A percentile compares a stretch with the other conserved stretches of the same genome.
Evolutionary conservation across 2,797 vertebrate genomes (phyloP).

Genomic region (Sandelia bainsii): DNA sequence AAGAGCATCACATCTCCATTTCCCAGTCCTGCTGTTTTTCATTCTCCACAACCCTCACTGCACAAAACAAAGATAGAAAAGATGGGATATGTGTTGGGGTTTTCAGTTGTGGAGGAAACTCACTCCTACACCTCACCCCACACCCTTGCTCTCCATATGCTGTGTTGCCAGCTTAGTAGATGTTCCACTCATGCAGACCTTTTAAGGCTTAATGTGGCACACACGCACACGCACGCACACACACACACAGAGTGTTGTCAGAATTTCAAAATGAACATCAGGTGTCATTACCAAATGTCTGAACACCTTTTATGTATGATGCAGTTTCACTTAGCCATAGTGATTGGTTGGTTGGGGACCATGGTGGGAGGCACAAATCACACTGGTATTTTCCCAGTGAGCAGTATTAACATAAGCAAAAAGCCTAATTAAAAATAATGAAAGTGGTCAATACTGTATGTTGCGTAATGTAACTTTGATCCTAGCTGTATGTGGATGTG

Average conservation of each 20-base stretch:
- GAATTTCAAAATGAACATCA: conserved; percentile 22
- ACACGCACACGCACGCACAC: conserved; percentile 5
- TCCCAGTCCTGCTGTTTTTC: conserved; percentile 72
- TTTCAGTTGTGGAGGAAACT: conserved; percentile 20
- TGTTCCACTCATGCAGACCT: conserved; percentile 59
- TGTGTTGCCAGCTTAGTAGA: conserved; percentile 55
- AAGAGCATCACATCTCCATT: conserved; percentile 67
- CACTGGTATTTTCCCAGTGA: neutral
- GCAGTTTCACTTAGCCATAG: neutral
- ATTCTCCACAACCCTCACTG: conserved; percentile 47
- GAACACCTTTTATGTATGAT: conserved; percentile 21
- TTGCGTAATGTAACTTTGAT: neutral
- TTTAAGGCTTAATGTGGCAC: conserved; percentile 30
- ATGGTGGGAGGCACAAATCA: neutral
- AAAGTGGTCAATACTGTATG: neutral
- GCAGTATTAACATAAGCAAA: no score
- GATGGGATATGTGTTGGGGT: conserved; percentile 11
- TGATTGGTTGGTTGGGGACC: neutral
- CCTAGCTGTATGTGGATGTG: conserved; percentile 3
- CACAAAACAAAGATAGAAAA: conserved; percentile 38
- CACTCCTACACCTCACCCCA: neutral
- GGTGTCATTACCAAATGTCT: conserved; percentile 37
- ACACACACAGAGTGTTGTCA: neutral
- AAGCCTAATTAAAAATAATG: neutral
- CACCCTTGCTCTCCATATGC: conserved; percentile 45